Evolutionary conservation across 2,797 vertebrate species (phyloP), one percentile per base, ranked within the genome.

Genomic region (Pagetopsis macropterus): DNA sequence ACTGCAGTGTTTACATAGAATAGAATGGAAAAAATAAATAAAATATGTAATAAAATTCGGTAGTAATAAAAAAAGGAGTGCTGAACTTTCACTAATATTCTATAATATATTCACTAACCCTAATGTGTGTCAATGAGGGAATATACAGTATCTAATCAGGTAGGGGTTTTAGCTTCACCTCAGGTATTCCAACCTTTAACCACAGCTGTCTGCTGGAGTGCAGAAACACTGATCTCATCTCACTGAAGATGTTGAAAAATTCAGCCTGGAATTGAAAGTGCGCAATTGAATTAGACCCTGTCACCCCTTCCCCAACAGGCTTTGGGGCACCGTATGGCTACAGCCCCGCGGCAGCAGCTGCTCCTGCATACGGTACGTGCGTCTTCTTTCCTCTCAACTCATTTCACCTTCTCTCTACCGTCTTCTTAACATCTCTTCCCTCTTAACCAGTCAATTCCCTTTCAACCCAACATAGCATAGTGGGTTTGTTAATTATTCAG

Each of bases 271-370:
- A 43, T 70, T 14, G 65, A 80, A 62, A 65, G 62, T 48, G 41
- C 16, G 5, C 57, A 57, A 75, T 37, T 86, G 63, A 91, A 76
- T 58, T 54, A 12, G 59, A 78, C 49, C 40, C 48, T 87, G 23
- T 87, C 70, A 79, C 77, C 65, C 84, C 59, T 57, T 68, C 49
- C 43, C 73, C 85, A 65, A 56, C 89, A 99, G 98, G 98, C 79
- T 99, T 99, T 2, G 97, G 97, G 88, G 93, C 97, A 70, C 98
- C 98, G 0, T 99, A 99, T 43, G 98, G 97, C 75, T 99, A 98
- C 87, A 97, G 96, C 72, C 94, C 97, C 21, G 97, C 98, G 72
- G 97, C 98, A 10, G 96, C 97, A 72, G 94, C 94, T 76, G 92
- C 95, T 48, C 97, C 98, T 74, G 97, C 98, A 75, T 99, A 99